Conservation (phyloP, 53 echinoderm and acorn worm species). For the Crossaster papposus region DNA sequence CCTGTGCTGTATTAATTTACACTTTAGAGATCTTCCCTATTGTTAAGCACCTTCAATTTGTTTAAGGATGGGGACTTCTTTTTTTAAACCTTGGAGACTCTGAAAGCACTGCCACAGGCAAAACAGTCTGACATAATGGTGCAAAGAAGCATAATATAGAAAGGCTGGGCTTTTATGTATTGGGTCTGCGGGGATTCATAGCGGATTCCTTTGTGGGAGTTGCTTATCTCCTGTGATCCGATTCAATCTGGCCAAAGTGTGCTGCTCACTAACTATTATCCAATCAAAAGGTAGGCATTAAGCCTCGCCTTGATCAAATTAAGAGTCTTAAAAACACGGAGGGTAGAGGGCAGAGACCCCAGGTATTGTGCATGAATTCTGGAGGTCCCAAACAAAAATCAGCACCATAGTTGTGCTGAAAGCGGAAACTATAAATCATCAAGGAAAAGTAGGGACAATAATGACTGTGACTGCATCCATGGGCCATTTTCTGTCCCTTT, state of each 20-base stretch:
- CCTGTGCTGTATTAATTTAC: not conserved
- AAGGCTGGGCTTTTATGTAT: conserved; percentile 7
- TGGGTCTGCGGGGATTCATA: not conserved
- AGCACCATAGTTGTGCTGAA: not conserved
- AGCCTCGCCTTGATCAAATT: conserved; percentile 45
- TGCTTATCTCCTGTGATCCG: not conserved
- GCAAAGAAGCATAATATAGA: not conserved
- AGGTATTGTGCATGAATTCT: too few species aligned
- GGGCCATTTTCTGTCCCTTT: not conserved
- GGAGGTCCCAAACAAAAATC: not conserved
- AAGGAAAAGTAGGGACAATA: too few species aligned
- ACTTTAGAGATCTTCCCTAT: not conserved
- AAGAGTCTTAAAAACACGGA: not conserved
- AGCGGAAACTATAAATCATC: too few species aligned
- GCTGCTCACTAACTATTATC: not conserved
- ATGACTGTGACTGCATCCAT: not conserved
- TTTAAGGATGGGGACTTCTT: too few species aligned
- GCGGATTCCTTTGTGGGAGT: not conserved
- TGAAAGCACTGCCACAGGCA: conserved; percentile 4
- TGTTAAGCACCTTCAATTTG: not conserved
- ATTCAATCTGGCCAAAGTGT: not conserved
- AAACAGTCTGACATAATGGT: conserved; percentile 7
- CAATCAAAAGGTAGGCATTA: conserved; percentile 8
- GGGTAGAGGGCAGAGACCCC: conserved; percentile 1
- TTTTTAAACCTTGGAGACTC: conserved; percentile 4